phyloP scores from a whole-genome alignment of 1,140 invertebrate genomes.

The Epicauta chinensis region DNA sequence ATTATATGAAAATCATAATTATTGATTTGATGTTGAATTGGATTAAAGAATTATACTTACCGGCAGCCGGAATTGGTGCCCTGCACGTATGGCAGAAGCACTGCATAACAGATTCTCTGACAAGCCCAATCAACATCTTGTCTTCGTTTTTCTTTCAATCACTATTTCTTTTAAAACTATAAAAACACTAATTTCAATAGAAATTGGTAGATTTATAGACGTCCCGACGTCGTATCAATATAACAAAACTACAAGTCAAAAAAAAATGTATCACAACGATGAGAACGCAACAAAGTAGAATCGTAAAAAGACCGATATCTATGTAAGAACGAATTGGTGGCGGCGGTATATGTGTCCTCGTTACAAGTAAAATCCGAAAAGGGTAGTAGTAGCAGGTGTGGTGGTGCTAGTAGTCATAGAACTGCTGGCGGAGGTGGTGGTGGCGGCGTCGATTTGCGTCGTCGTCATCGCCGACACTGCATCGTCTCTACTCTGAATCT shows the following conservation, averaged over 20 bases:
- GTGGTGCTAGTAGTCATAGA: slow-evolving; percentile 8
- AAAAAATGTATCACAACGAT: too few relatives aligned
- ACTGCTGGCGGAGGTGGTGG: background rate
- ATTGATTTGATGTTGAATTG: background rate
- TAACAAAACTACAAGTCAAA: too few relatives aligned
- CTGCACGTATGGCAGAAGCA: slow-evolving; percentile 86
- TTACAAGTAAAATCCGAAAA: background rate
- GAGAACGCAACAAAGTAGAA: too few relatives aligned
- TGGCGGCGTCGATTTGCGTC: slow-evolving; percentile 16
- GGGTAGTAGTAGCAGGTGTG: slow-evolving; percentile 11
- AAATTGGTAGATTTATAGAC: too few relatives aligned
- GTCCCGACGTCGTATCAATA: too few relatives aligned
- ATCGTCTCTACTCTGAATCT: background rate
- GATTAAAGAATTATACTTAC: slow-evolving; percentile 45
- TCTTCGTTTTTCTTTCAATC: slow-evolving; percentile 10
- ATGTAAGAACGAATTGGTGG: too few relatives aligned
- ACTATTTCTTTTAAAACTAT: too few relatives aligned
- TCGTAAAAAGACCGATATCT: too few relatives aligned
- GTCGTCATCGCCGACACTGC: slow-evolving; percentile 1
- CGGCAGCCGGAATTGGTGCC: slow-evolving; percentile 65
- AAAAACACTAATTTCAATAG: too few relatives aligned
- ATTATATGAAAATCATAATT: too few relatives aligned
- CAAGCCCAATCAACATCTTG: slow-evolving; percentile 75
- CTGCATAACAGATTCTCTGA: slow-evolving; percentile 80
- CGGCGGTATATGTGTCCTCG: too few relatives aligned